Evolutionary conservation across 1,140 invertebrate species (phyloP), one percentile per base, ranked within the genome.

Genomic region (Euura lappo): DNA sequence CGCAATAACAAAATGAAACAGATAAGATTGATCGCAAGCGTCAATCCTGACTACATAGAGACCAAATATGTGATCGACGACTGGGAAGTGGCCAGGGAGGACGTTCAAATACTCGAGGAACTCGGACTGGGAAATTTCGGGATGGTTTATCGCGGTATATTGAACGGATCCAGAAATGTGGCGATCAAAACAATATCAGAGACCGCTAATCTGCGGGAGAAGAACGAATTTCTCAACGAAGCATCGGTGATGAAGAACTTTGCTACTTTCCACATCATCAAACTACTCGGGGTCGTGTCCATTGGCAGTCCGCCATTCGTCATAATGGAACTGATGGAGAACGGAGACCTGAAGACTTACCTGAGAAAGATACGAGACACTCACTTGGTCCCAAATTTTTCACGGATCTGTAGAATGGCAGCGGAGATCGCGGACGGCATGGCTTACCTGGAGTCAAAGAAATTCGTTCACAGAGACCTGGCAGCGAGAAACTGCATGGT

Each of bases 401-500:
- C 84, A n/a, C 83, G 87, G 75, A 85, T 91, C 45, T 77, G 88
- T 11, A 80, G 90, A 72, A 94, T 94, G 93, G 92, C 93, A 2
- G 90, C 90, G 3, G 92, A 96, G 84, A 94, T 95, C 65, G 93
- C 93, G 2, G 94, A 95, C 83, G 94, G 94, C 4, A 94, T 95
- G 93, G 90, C 92, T 0, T 95, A 95, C 80, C 83, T 95, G 47
- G 88, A 92, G 7, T 89, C 90, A 13, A 91, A 92, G 74, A 94
- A 93, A 78, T 93, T 91, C 82, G 91, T 95, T 10, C 94, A 96
- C 85, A 81, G 94, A 28, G 94, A 95, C 88, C 83, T 95, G 51
- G 94, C 94, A 3, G 94, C 94, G 3, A 87, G 94, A 72, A 95
- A 95, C 82, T 95, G 93, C 81, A 93, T 95, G 91, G 92, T 95